Conservation (phyloP, 2,113 vertebrate species). For the Brachyhypopomus gauderio region DNA sequence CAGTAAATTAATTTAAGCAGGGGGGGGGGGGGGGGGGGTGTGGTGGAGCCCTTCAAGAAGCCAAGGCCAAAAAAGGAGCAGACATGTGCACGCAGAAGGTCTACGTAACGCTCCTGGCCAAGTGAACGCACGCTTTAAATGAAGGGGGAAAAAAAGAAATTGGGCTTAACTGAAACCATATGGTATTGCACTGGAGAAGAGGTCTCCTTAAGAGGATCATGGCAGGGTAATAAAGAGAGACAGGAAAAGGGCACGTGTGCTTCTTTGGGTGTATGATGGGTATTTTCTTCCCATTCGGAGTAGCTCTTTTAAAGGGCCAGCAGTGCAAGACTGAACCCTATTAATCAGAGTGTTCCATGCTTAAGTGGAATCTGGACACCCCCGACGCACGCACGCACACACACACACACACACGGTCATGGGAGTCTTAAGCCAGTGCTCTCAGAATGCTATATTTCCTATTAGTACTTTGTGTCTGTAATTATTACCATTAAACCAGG, state of each 20-base stretch:
- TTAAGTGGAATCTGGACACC: constrained; percentile 50
- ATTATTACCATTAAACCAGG: constrained; percentile 68
- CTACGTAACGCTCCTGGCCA: constrained; percentile 92
- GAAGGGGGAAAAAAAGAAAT: constrained; percentile 90
- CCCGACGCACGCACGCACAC: constrained; percentile 15
- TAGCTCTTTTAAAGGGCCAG: constrained; percentile 57
- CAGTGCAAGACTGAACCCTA: constrained; percentile 57
- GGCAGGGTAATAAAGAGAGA: constrained; percentile 71
- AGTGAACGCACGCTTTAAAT: constrained; percentile 89
- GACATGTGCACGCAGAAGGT: constrained; percentile 68
- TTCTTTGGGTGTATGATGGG: constrained; percentile 67
- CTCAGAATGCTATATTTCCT: constrained; percentile 63
- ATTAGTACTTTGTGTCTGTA: constrained; percentile 67
- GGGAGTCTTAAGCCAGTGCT: constrained; percentile 58
- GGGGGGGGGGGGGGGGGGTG: too few species aligned
- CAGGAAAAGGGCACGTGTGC: constrained; percentile 76
- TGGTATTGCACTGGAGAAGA: constrained; percentile 87
- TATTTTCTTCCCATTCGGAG: constrained; percentile 59
- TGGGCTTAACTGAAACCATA: constrained; percentile 97
- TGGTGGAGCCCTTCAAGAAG: constrained; percentile 85
- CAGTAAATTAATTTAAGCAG: constrained; percentile 97
- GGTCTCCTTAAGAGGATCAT: constrained; percentile 72
- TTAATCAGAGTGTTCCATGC: constrained; percentile 58
- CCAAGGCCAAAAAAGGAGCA: constrained; percentile 62
- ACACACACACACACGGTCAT: constrained; percentile 25